Conservation (phyloP, 1,140 invertebrate genomes). For the Zophobas morio region DNA sequence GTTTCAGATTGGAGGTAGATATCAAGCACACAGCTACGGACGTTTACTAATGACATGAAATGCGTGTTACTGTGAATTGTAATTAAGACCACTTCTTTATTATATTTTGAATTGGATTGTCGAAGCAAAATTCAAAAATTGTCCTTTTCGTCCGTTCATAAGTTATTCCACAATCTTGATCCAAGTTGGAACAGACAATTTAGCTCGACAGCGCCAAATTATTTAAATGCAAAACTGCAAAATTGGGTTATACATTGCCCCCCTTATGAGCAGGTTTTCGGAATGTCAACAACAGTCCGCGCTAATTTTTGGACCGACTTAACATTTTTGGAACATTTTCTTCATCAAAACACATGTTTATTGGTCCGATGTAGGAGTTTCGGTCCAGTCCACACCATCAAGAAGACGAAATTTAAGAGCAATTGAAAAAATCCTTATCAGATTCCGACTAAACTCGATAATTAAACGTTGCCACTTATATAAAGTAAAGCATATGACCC, state of each 20-base stretch:
- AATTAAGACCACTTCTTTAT: too few relatives aligned
- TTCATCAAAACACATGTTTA: constrained; percentile 2
- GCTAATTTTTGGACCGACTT: constrained; percentile 7
- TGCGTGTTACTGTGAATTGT: too few relatives aligned
- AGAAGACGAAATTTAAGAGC: not conserved
- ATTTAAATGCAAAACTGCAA: constrained; percentile 2
- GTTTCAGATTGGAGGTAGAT: too few relatives aligned
- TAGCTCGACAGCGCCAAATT: not conserved
- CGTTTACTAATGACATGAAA: too few relatives aligned
- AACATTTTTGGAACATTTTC: not conserved
- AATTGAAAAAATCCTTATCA: constrained; percentile 7
- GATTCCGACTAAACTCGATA: constrained; percentile 13
- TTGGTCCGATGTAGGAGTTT: not conserved
- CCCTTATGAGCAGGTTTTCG: constrained; percentile 1
- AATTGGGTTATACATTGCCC: not conserved
- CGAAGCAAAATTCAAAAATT: not conserved
- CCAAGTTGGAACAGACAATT: not conserved
- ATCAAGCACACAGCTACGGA: too few relatives aligned
- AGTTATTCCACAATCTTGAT: not conserved
- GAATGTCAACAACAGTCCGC: not conserved
- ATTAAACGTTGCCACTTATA: not conserved
- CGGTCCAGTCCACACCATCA: not conserved
- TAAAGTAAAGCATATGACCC: constrained; percentile 2
- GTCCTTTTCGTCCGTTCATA: not conserved
- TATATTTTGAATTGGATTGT: too few relatives aligned